Evolutionary conservation across 1,140 invertebrate genomes (phyloP).

Genomic region (Carcinoscorpius rotundicauda): DNA sequence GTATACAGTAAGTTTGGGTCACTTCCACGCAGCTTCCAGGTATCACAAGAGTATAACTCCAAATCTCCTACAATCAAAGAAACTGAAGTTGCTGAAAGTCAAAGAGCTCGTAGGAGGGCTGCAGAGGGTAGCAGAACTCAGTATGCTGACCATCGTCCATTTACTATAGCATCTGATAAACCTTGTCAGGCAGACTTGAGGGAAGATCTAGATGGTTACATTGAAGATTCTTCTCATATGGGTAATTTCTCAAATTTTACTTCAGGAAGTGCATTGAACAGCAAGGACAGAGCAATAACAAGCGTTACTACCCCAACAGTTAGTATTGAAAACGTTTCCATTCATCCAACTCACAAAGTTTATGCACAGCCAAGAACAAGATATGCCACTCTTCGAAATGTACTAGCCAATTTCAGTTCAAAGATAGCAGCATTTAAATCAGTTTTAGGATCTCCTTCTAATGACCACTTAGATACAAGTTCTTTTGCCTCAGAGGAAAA

Average conservation of each 20-base stretch:
- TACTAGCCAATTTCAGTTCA: conserved; percentile 33
- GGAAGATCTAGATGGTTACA: conserved; percentile 31
- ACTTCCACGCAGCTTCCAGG: conserved; percentile 59
- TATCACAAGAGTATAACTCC: conserved; percentile 22
- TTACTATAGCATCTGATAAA: conserved; percentile 57
- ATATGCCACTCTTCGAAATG: conserved; percentile 33
- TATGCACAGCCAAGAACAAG: conserved; percentile 45
- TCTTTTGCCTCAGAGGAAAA: neutral
- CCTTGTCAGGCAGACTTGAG: conserved; percentile 28
- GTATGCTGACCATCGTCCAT: conserved; percentile 40
- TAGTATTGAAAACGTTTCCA: conserved; percentile 37
- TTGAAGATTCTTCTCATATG: conserved; percentile 36
- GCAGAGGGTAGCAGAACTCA: neutral
- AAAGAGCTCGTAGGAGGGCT: no score
- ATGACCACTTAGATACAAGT: neutral
- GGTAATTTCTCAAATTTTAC: neutral
- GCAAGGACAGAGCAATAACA: no score
- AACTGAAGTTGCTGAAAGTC: no score
- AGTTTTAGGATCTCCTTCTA: neutral
- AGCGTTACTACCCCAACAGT: conserved; percentile 30
- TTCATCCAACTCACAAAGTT: conserved; percentile 63
- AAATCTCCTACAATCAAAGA: neutral
- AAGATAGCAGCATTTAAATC: conserved; percentile 20
- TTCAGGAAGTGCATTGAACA: no score
- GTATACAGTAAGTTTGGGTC: conserved; percentile 51